A percentile compares a stretch with the other conserved stretches of the same genome.
phyloP scores from a whole-genome alignment of 1,140 invertebrate species.

The Sitobion miscanthi region DNA sequence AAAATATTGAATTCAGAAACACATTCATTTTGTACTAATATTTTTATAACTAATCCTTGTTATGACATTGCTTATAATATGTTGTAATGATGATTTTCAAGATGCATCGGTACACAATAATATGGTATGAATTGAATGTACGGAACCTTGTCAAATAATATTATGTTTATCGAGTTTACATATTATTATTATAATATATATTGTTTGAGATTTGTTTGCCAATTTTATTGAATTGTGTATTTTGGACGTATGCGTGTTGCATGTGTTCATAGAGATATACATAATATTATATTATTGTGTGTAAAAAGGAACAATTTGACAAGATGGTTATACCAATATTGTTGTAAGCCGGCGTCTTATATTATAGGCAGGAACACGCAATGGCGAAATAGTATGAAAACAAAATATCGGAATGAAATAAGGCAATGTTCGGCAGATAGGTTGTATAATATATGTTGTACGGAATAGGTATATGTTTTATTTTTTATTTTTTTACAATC shows the following conservation, averaged over 20 bases:
- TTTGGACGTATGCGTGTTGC: neutral
- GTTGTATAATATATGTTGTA: neutral
- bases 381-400: neutral
- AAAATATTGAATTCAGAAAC: neutral
- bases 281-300: neutral
- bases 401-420: neutral
- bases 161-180: constrained; percentile 15
- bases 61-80: neutral
- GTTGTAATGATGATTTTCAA: neutral
- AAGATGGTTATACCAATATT: constrained; percentile 15
- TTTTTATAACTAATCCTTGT: neutral
- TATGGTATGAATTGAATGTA: neutral
- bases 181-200: neutral
- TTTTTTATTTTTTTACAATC: neutral
- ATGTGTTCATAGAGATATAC: neutral
- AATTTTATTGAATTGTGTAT: constrained; percentile 7
- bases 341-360: neutral
- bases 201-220: neutral
- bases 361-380: neutral
- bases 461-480: neutral
- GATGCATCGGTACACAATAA: neutral
- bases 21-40: neutral
- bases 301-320: constrained; percentile 13
- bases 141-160: neutral
- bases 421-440: neutral